Conservation (phyloP, 2,888 invertebrate genomes). For the Tetranychus truncatus region DNA sequence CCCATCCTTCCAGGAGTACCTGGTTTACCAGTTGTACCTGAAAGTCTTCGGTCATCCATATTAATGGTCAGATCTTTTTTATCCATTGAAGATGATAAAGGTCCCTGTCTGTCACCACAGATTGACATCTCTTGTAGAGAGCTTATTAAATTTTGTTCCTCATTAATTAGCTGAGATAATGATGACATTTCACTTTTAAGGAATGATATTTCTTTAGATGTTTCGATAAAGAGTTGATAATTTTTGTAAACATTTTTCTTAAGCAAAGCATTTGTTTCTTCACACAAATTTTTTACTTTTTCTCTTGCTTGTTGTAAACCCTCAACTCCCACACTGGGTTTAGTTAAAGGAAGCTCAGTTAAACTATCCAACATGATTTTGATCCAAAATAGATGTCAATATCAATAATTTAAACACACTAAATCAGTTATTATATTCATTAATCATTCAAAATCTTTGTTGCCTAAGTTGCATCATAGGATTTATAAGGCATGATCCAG, state of each 20-base stretch:
- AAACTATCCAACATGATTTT: neutral
- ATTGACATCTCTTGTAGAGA: conserved; percentile 42
- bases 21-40: conserved; percentile 12
- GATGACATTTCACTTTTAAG: conserved; percentile 97
- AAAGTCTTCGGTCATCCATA: conserved; percentile 29
- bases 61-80: conserved; percentile 33
- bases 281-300: conserved; percentile 63
- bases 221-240: conserved; percentile 94
- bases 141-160: conserved; percentile 65
- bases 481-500: conserved; percentile 17
- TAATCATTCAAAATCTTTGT: conserved; percentile 2
- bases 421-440: too few relatives aligned
- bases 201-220: conserved; percentile 90
- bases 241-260: conserved; percentile 96
- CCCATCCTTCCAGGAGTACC: neutral
- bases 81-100: conserved; percentile 28
- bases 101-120: conserved; percentile 32
- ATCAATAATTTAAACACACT: too few relatives aligned
- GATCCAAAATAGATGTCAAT: too few relatives aligned
- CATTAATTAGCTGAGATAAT: conserved; percentile 74
- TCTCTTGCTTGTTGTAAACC: conserved; percentile 61
- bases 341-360: conserved; percentile 9
- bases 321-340: conserved; percentile 25
- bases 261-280: conserved; percentile 69
- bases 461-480: conserved; percentile 12